Evolutionary conservation across 2,113 vertebrate species (phyloP), one percentile per base, ranked within the genome.

Genomic region (Platichthys stellatus): DNA sequence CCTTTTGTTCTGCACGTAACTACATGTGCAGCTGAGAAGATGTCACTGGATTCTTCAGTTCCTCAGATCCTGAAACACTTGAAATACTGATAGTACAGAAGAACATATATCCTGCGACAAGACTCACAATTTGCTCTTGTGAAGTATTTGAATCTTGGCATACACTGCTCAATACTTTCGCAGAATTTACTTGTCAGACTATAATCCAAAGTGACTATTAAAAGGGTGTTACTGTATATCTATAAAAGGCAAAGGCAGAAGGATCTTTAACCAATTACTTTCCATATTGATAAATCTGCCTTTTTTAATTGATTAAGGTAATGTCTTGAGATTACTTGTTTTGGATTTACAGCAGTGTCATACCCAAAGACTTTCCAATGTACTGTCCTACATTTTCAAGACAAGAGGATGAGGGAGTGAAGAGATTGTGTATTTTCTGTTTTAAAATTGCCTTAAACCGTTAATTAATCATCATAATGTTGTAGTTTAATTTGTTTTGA

Each of bases 11-110:
- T 31, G 28, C 5, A 31, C 28, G 28, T 31, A 31, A 31, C 28
- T 31, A 45, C 13, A 45, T 45, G 11, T 45, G 43, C 54, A 8
- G 12, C 49, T 26, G 35, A 63, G 8, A 35, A 17, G 21, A 28
- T 38, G 63, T 71, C 15, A n/a, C 45, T 5, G 11, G 15, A 13
- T 18, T 72, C 64, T 66, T 76, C 49, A 63, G 35, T 18, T 72
- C 64, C 66, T 76, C 49, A 63, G 35, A 76, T 71, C 57, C 64
- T 49, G 23, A 72, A 72, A 76, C 54, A n/a, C 23, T 47, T 5
- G 0, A 17, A 4, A 14, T 47, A 5, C 10, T 40, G 38, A 40
- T 40, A 12, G 38, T 10, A 40, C 9, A 11, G 13, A 51, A 51
- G 17, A 17, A 51, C 15, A 17, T 47, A 47, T 47, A 47, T 47